Conservation (phyloP, 2,888 invertebrate genomes). For the Dryococelus australis region DNA sequence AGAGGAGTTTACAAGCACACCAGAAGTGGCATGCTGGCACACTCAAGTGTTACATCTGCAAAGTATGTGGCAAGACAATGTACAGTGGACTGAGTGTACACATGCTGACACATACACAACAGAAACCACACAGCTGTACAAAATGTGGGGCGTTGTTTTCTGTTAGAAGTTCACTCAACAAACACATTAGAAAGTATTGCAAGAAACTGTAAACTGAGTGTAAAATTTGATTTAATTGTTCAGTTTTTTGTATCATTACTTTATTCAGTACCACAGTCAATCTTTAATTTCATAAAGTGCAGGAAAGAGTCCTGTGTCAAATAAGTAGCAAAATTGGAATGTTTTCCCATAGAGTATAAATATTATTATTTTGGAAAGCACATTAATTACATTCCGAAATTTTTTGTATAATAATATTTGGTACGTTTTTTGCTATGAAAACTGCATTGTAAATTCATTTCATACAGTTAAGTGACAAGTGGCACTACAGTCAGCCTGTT, state of each 20-base stretch:
- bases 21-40: conserved; percentile 42
- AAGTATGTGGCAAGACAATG: conserved; percentile 43
- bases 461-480: no score
- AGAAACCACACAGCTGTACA: conserved; percentile 44
- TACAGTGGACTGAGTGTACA: conserved; percentile 45
- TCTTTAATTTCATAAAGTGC: no score
- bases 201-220: conserved; percentile 22
- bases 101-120: conserved; percentile 45
- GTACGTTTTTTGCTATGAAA: no score
- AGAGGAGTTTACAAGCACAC: conserved; percentile 41
- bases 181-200: conserved; percentile 45
- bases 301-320: no score
- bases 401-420: no score
- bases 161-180: conserved; percentile 46
- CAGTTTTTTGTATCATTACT: neutral
- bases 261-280: no score
- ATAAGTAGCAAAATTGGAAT: no score
- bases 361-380: no score
- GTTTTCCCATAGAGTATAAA: no score
- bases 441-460: no score
- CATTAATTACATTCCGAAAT: no score
- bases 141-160: conserved; percentile 43
- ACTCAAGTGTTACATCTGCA: conserved; percentile 41
- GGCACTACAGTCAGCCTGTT: no score
- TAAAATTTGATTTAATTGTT: neutral